Conservation (phyloP, 2,888 invertebrate genomes). For the Holacanthella duospinosa region DNA sequence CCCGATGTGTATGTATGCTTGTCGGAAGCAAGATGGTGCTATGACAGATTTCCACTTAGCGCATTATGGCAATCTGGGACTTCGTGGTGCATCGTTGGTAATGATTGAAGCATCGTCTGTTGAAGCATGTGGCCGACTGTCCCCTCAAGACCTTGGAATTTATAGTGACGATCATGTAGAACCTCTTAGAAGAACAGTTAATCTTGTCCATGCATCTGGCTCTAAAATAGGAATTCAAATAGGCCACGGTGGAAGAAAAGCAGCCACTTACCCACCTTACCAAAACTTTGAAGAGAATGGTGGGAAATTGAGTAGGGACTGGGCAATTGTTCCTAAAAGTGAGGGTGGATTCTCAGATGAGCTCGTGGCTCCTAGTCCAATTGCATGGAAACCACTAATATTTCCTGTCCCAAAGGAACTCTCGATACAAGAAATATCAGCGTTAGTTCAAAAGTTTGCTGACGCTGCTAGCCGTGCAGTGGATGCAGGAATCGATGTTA, state of each 20-base stretch:
- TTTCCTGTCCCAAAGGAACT: constrained; percentile 5
- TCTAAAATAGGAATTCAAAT: constrained; percentile 8
- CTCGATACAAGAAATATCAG: background rate
- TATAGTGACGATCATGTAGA: constrained; percentile 6
- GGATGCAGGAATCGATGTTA: constrained; percentile 11
- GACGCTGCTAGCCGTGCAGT: constrained; percentile 7
- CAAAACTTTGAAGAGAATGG: constrained; percentile 12
- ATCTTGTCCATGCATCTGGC: background rate
- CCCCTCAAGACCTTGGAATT: constrained; percentile 10
- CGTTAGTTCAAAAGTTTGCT: background rate
- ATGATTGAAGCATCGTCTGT: constrained; percentile 10
- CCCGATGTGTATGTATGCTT: constrained; percentile 15
- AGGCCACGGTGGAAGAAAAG: constrained; percentile 13
- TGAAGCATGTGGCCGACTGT: constrained; percentile 8
- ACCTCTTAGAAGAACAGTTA: background rate
- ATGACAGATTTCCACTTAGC: constrained; percentile 14
- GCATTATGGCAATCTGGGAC: constrained; percentile 12
- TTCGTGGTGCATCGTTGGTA: constrained; percentile 11
- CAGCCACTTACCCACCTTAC: constrained; percentile 8
- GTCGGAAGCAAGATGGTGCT: constrained; percentile 11
- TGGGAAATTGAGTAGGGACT: constrained; percentile 6
- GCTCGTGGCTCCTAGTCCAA: constrained; percentile 9
- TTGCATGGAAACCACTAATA: constrained; percentile 7
- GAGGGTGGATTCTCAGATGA: constrained; percentile 9
- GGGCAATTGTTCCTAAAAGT: constrained; percentile 8